phyloP scores from a whole-genome alignment of 2,888 invertebrate genomes.

The Rosalia funebris region DNA sequence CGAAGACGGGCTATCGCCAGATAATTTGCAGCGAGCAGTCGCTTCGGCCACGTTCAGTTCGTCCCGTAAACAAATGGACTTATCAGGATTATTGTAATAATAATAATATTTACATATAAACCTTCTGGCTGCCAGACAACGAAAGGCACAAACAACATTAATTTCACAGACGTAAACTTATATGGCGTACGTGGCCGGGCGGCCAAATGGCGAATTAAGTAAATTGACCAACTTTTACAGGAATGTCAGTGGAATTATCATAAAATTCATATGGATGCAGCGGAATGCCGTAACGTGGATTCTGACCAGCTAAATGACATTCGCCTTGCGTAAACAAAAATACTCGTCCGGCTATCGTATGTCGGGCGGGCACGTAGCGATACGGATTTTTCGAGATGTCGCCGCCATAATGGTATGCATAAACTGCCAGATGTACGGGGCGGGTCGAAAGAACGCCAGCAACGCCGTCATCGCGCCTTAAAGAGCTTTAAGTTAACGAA shows the following conservation, averaged over 20 bases:
- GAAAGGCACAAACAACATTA: conserved; percentile 25
- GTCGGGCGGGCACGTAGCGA: too few relatives aligned
- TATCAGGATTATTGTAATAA: conserved; percentile 11
- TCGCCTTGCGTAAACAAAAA: conserved; percentile 15
- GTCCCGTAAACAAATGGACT: conserved; percentile 19
- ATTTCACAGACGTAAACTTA: conserved; percentile 21
- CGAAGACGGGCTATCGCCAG: too few relatives aligned
- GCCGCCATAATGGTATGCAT: too few relatives aligned
- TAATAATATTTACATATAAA: conserved; percentile 19
- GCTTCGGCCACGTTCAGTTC: too few relatives aligned
- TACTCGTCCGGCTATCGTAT: too few relatives aligned
- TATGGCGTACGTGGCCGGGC: conserved; percentile 38
- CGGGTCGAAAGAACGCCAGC: too few relatives aligned
- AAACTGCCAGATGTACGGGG: too few relatives aligned
- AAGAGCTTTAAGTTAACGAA: too few relatives aligned
- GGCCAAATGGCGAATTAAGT: conserved; percentile 48
- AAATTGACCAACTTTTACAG: conserved; percentile 45
- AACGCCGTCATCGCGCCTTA: too few relatives aligned
- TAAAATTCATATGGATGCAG: conserved; percentile 43
- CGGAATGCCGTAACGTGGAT: conserved; percentile 39
- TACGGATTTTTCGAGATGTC: too few relatives aligned
- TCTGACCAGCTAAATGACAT: conserved; percentile 34
- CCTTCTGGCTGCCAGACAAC: conserved; percentile 20
- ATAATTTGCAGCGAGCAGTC: too few relatives aligned
- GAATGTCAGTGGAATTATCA: conserved; percentile 45